Percentiles rank a stretch among this genome's conserved stretches.
These are phyloP conservation scores for Bombus impatiens DNA, from an alignment of 1,140 invertebrate species.

Conservation along the genomic window DNA sequence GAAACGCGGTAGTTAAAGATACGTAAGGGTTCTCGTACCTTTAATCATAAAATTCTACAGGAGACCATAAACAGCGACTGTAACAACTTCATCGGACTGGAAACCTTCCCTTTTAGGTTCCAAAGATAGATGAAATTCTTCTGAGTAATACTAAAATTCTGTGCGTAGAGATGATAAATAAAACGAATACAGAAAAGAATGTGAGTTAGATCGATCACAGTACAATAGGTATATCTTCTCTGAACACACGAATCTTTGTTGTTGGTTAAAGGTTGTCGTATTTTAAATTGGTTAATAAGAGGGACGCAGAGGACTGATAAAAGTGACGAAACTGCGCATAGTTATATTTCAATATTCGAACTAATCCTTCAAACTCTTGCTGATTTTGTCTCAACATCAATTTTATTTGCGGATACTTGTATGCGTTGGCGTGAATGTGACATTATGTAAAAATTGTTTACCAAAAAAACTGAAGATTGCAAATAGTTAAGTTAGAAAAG, in stretches of 20 bases:
- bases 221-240: not conserved
- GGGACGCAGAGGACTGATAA: too few relatives aligned
- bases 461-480: too few relatives aligned
- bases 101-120: not conserved
- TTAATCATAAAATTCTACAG: constrained; percentile 53
- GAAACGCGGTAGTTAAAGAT: constrained; percentile 16
- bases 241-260: not conserved
- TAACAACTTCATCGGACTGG: constrained; percentile 11
- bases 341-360: too few relatives aligned
- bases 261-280: too few relatives aligned
- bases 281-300: too few relatives aligned
- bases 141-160: not conserved
- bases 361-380: too few relatives aligned
- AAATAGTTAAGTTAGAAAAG: too few relatives aligned
- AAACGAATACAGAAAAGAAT: not conserved
- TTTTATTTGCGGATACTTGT: too few relatives aligned
- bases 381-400: too few relatives aligned
- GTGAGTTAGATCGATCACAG: not conserved
- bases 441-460: too few relatives aligned
- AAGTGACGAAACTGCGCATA: too few relatives aligned
- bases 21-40: not conserved
- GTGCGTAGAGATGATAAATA: not conserved
- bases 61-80: constrained; percentile 7
- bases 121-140: not conserved
- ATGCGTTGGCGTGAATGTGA: too few relatives aligned